Percentiles rank a stretch among this genome's conserved stretches.
Conservation (phyloP, 2,113 vertebrate species). For the Cyanistes caeruleus region DNA sequence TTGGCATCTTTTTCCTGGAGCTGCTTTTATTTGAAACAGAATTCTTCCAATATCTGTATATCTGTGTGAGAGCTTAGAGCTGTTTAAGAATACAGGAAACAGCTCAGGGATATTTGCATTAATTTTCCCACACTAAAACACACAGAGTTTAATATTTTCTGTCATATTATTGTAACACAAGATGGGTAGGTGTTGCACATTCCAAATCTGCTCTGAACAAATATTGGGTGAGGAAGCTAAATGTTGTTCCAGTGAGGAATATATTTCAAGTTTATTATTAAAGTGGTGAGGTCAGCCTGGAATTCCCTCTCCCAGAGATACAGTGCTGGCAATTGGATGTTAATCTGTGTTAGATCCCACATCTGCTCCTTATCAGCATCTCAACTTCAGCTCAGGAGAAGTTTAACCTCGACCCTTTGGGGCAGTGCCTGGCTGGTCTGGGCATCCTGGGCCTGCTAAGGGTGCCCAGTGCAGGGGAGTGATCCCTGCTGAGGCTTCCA, state of each 20-base stretch:
- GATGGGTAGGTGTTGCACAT: neutral
- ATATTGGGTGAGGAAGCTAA: neutral
- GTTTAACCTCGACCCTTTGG: neutral
- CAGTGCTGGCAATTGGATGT: neutral
- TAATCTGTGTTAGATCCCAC: neutral
- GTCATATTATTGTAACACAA: neutral
- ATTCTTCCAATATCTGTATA: neutral
- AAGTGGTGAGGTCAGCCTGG: neutral
- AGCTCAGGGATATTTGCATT: neutral
- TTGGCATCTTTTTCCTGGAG: neutral
- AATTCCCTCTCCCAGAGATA: neutral
- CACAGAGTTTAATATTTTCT: neutral
- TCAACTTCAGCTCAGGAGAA: neutral
- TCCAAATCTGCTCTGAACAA: neutral
- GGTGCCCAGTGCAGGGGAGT: fast-evolving
- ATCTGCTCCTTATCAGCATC: neutral
- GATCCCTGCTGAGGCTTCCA: neutral
- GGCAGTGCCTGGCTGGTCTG: neutral
- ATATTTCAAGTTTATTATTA: neutral
- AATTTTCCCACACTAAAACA: neutral
- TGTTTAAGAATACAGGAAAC: neutral
- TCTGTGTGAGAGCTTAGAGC: neutral
- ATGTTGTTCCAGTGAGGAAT: neutral
- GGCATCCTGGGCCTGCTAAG: neutral
- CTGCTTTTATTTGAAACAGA: neutral